Conservation (phyloP, 2,888 invertebrate species). For the Ormyrus labotus region DNA sequence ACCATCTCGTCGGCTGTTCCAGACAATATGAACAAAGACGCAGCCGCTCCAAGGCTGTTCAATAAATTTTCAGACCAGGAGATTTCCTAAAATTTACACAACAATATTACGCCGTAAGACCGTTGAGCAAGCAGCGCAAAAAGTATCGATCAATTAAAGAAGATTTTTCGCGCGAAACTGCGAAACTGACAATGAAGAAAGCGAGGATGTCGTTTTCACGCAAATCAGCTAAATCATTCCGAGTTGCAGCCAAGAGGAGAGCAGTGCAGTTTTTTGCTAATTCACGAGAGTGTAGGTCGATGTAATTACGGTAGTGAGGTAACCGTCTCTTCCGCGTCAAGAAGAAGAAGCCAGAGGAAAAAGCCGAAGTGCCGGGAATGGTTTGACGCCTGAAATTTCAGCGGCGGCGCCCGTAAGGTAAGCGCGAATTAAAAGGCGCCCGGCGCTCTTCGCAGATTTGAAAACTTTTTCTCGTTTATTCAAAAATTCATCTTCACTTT, state of each 20-base stretch:
- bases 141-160: not conserved
- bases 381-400: constrained; percentile 40
- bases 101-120: not conserved
- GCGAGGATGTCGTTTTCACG: constrained; percentile 31
- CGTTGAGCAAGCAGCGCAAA: not conserved
- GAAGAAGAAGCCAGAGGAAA: not conserved
- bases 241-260: not conserved
- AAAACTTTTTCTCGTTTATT: too few relatives aligned
- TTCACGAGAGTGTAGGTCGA: constrained; percentile 5
- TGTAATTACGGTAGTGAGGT: constrained; percentile 29
- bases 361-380: constrained; percentile 25
- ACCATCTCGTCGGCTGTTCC: too few relatives aligned
- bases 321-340: constrained; percentile 23
- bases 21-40: too few relatives aligned
- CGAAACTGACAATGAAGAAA: constrained; percentile 22
- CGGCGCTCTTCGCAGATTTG: not conserved
- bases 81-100: not conserved
- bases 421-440: constrained; percentile 14
- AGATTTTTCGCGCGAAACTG: not conserved
- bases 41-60: too few relatives aligned
- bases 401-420: constrained; percentile 32
- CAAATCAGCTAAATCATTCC: constrained; percentile 4
- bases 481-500: not conserved
- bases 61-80: not conserved
- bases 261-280: constrained; percentile 19